Conservation (phyloP, 2,113 vertebrate species). For the Malurus melanocephalus region DNA sequence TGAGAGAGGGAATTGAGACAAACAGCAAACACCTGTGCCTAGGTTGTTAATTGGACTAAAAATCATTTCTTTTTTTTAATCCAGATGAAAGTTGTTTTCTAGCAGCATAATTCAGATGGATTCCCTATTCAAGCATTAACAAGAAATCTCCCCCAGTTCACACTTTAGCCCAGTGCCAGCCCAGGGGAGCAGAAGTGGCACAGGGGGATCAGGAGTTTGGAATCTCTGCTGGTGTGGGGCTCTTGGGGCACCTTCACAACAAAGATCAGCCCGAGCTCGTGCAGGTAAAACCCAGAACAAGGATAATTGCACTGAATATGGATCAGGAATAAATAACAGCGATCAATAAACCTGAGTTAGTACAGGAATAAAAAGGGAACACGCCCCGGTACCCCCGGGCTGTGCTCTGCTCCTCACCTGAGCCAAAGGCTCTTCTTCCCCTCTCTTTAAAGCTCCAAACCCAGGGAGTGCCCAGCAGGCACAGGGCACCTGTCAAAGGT, state of each 20-base stretch:
- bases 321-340: neutral
- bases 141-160: neutral
- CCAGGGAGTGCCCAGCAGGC: conserved; percentile 48
- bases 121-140: neutral
- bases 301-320: neutral
- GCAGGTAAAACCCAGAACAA: neutral
- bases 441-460: conserved; percentile 54
- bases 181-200: neutral
- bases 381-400: neutral
- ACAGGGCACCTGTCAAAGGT: conserved; percentile 64
- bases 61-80: neutral
- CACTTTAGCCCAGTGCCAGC: neutral
- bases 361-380: neutral
- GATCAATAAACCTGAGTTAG: neutral
- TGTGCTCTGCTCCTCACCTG: conserved; percentile 64
- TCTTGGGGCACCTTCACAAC: neutral
- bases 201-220: neutral
- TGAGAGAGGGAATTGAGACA: neutral
- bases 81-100: neutral
- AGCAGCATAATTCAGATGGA: neutral
- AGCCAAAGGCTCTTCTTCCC: conserved; percentile 57
- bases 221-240: neutral
- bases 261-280: neutral
- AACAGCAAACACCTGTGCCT: neutral
- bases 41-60: neutral